Conservation (phyloP, 2,113 vertebrate species). For the Caranx ignobilis region DNA sequence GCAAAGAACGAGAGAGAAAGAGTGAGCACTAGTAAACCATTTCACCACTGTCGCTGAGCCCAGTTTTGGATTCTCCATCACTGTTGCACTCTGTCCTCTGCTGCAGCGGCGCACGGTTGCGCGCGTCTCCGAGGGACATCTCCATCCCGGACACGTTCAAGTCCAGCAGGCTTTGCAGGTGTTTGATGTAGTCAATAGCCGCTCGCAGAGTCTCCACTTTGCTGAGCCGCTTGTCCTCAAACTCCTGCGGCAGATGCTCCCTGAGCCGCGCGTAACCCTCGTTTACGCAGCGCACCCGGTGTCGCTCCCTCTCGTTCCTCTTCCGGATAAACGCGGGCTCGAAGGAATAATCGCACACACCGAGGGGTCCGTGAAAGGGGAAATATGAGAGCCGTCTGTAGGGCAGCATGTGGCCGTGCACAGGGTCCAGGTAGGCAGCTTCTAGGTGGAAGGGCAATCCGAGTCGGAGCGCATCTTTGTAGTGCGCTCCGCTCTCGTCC, state of each 20-base stretch:
- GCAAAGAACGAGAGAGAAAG: background rate
- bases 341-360: conserved; percentile 84
- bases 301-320: conserved; percentile 92
- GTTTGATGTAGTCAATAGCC: conserved; percentile 93
- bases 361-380: conserved; percentile 82
- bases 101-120: conserved; percentile 18
- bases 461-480: conserved; percentile 71
- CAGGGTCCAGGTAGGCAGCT: conserved; percentile 68
- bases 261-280: conserved; percentile 92
- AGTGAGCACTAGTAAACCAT: conserved; percentile 38
- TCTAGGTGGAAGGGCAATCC: conserved; percentile 81
- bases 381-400: conserved; percentile 78
- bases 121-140: conserved; percentile 55
- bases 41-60: conserved; percentile 84
- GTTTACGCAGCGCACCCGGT: conserved; percentile 94
- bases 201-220: conserved; percentile 95
- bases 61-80: conserved; percentile 89
- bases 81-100: conserved; percentile 83
- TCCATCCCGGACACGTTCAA: conserved; percentile 71
- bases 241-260: conserved; percentile 90
- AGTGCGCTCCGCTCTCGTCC: conserved; percentile 61
- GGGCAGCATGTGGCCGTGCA: conserved; percentile 62
- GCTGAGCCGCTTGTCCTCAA: conserved; percentile 91
- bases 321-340: conserved; percentile 92
- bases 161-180: conserved; percentile 90